Percentiles rank a stretch among this genome's conserved stretches.
These are phyloP conservation scores for Meloidogyne floridensis DNA, from an alignment of 1,140 invertebrate genomes.

Conservation along the genomic window DNA sequence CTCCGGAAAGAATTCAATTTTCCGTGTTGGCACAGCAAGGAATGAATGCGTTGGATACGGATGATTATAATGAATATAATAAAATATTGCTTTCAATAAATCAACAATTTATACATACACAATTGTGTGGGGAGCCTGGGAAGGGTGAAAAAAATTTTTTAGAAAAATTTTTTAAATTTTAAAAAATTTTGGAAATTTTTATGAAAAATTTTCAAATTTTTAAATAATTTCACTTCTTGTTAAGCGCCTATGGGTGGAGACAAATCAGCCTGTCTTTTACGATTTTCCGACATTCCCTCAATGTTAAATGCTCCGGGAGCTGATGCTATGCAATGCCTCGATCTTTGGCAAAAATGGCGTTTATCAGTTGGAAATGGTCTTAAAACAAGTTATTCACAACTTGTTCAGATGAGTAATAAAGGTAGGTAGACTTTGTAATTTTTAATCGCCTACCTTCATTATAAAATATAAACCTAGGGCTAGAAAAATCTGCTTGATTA, in stretches of 20 bases:
- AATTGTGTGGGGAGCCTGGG: constrained; percentile 37
- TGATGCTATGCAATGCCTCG: constrained; percentile 20
- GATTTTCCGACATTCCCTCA: constrained; percentile 18
- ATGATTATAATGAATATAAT: constrained; percentile 43
- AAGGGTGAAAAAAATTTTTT: constrained; percentile 9
- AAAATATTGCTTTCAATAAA: constrained; percentile 43
- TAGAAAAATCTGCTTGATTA: no score
- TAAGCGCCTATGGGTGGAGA: constrained; percentile 18
- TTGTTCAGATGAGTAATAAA: constrained; percentile 48
- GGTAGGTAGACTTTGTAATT: constrained; percentile 8
- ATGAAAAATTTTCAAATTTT: no score
- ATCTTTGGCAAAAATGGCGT: constrained; percentile 47
- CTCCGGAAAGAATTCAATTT: constrained; percentile 33
- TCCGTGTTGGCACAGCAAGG: constrained; percentile 46
- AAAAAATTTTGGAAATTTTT: neutral
- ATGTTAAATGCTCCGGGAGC: constrained; percentile 1
- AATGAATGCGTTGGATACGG: constrained; percentile 42
- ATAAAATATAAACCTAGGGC: no score
- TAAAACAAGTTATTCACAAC: constrained; percentile 38
- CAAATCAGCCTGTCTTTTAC: constrained; percentile 22
- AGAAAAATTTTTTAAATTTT: neutral
- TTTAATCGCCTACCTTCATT: no score
- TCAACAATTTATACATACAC: constrained; percentile 38
- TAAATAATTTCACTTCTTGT: no score
- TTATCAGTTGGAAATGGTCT: constrained; percentile 37